Conservation (phyloP, 1,140 invertebrate species). For the Planococcus citri region DNA sequence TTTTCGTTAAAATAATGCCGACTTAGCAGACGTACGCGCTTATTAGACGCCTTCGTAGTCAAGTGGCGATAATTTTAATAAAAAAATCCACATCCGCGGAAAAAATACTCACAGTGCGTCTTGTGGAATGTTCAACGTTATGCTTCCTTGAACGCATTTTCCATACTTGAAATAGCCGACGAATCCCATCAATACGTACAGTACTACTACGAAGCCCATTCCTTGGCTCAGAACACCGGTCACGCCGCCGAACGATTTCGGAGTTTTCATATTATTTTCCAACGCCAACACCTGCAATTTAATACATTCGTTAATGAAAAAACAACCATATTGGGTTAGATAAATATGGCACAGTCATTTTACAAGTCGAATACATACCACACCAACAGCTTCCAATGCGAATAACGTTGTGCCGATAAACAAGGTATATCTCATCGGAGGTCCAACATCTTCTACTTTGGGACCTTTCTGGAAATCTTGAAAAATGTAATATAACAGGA, state of each 20-base stretch:
- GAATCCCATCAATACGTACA: constrained; percentile 66
- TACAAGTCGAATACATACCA: constrained; percentile 43
- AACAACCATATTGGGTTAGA: too few species aligned
- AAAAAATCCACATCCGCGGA: too few species aligned
- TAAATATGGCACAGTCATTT: too few species aligned
- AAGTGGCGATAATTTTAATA: too few species aligned
- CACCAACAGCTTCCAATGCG: constrained; percentile 77
- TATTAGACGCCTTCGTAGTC: too few species aligned
- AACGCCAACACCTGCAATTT: constrained; percentile 58
- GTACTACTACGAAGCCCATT: constrained; percentile 55
- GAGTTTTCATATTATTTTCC: constrained; percentile 74
- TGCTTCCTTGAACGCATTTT: constrained; percentile 44
- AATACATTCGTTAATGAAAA: background rate
- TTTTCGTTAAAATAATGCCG: too few species aligned
- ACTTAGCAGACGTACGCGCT: too few species aligned
- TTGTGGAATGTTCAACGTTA: constrained; percentile 58
- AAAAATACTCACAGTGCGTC: constrained; percentile 29
- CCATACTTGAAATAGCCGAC: constrained; percentile 73
- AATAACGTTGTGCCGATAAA: constrained; percentile 81
- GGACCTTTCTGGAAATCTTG: constrained; percentile 44
- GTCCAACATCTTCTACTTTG: constrained; percentile 43
- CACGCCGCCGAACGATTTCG: constrained; percentile 52
- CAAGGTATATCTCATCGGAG: constrained; percentile 45
- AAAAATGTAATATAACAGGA: constrained; percentile 56
- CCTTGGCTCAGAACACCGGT: constrained; percentile 64